Conservation (phyloP, 2,888 invertebrate genomes). For the Volucella inflata region DNA sequence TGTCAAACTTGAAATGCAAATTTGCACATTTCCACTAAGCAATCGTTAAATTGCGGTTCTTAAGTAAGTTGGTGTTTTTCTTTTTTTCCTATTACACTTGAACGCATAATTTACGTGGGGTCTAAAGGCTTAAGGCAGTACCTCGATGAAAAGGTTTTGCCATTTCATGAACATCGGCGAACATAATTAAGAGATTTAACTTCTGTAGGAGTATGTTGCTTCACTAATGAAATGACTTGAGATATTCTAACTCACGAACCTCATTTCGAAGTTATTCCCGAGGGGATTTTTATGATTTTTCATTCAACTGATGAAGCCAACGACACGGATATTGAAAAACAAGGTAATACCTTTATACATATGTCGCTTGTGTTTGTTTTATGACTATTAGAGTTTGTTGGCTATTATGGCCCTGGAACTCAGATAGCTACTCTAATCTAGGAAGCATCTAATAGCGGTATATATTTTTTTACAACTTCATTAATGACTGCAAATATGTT, state of each 20-base stretch:
- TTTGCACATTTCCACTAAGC: slow-evolving; percentile 18
- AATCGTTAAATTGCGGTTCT: slow-evolving; percentile 16
- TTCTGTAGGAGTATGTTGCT: slow-evolving; percentile 14
- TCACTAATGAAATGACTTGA: not conserved
- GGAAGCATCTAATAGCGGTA: no score
- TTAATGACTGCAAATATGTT: no score
- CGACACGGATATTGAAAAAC: no score
- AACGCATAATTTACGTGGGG: slow-evolving; percentile 58
- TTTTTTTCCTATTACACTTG: slow-evolving; percentile 33
- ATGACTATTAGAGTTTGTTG: no score
- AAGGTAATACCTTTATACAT: no score
- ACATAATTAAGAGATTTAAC: slow-evolving; percentile 47
- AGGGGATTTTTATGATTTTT: slow-evolving; percentile 6
- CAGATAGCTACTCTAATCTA: no score
- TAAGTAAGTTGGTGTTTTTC: not conserved
- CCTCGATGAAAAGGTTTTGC: slow-evolving; percentile 26
- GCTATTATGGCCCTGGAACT: no score
- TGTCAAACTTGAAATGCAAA: slow-evolving; percentile 64
- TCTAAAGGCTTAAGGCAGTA: slow-evolving; percentile 27
- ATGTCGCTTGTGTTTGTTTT: no score
- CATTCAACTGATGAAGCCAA: no score
- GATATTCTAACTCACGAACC: slow-evolving; percentile 22
- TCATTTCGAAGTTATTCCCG: not conserved
- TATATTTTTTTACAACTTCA: no score
- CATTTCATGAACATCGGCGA: slow-evolving; percentile 39